A percentile compares a stretch with the other conserved stretches of the same genome.
Evolutionary conservation across 1,140 invertebrate genomes (phyloP).

Genomic region (Orius laevigatus): DNA sequence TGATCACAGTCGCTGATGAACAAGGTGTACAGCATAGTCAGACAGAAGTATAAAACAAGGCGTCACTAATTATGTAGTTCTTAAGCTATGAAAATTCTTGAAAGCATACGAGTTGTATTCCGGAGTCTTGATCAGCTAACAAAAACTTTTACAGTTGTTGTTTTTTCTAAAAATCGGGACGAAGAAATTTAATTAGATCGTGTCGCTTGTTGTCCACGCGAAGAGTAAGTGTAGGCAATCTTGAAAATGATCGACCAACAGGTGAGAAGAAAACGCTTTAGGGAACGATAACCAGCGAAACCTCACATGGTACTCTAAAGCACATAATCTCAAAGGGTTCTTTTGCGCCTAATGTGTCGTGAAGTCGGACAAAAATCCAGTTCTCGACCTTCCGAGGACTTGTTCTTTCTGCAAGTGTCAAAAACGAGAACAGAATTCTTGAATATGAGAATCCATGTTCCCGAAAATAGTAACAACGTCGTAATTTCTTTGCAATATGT

Average conservation of each 20-base stretch:
- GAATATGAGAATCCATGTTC: conserved; percentile 19
- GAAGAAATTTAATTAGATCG: no score
- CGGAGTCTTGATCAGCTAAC: conserved; percentile 19
- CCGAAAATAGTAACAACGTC: conserved; percentile 18
- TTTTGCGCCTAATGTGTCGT: conserved; percentile 24
- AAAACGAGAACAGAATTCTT: conserved; percentile 22
- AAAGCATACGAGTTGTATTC: conserved; percentile 20
- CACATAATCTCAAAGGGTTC: conserved; percentile 24
- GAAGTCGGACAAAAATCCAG: conserved; percentile 22
- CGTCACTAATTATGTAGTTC: no score
- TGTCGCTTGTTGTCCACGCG: conserved; percentile 14
- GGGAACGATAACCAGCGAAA: conserved; percentile 19
- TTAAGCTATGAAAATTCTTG: no score
- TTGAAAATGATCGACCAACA: conserved; percentile 19
- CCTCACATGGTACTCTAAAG: conserved; percentile 21
- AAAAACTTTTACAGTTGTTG: conserved; percentile 17
- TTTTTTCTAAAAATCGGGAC: conserved; percentile 8
- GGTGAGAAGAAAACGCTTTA: conserved; percentile 20
- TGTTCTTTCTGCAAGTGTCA: conserved; percentile 25
- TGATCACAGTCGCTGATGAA: not conserved
- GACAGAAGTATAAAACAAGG: not conserved
- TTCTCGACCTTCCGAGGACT: conserved; percentile 21
- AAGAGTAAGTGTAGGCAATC: conserved; percentile 17
- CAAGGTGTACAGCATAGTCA: not conserved
- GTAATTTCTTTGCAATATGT: conserved; percentile 20